Evolutionary conservation across 2,797 vertebrate genomes (phyloP), one percentile per base, ranked within the genome.

Genomic region (Morelia viridis): DNA sequence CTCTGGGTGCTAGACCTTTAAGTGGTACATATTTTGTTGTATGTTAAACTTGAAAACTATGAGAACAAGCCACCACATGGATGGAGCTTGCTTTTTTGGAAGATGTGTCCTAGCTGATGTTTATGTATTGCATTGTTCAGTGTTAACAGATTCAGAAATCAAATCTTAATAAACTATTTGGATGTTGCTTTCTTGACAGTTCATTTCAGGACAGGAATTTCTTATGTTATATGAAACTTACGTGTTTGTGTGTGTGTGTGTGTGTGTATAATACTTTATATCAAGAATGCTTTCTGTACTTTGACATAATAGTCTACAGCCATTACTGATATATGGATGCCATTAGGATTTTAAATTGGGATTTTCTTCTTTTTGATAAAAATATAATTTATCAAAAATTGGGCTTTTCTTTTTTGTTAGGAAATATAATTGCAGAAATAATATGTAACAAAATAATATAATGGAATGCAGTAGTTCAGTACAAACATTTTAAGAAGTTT

Each of bases 201-300:
- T 96, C 46, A 94, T 95, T 95, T 94, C 93, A 95, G 94, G 93
- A 91, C 94, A 93, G 10, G 87, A 89, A 94, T 89, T 93, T 92
- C 95, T 92, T 93, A 90, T 92, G 85, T 94, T 85, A 8, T 95
- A 90, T 93, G 93, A 6, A 96, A 94, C 35, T 35, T 35, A 35
- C 35, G 35, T 41, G 35, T 41, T 35, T 41, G 71, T 31, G 71
- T 41, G 35, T 41, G 71, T 41, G 71, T 31, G 71, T 41, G 35
- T 76, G 35, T 76, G 31, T 35, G 31, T 4, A 76, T 41, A 41
- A 76, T 41, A 41, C 50, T 53, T 53, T 53, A 53, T 95, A 95
- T 95, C 85, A 80, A 89, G 17, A 80, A 80, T 71, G 35, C 68
- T 35, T 80, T 80, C 9, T 80, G 4, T 80, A 46, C 19, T 80